These are phyloP conservation scores for Deroplatys truncata DNA, from an alignment of 2,888 invertebrate genomes.

Conservation along the genomic window DNA sequence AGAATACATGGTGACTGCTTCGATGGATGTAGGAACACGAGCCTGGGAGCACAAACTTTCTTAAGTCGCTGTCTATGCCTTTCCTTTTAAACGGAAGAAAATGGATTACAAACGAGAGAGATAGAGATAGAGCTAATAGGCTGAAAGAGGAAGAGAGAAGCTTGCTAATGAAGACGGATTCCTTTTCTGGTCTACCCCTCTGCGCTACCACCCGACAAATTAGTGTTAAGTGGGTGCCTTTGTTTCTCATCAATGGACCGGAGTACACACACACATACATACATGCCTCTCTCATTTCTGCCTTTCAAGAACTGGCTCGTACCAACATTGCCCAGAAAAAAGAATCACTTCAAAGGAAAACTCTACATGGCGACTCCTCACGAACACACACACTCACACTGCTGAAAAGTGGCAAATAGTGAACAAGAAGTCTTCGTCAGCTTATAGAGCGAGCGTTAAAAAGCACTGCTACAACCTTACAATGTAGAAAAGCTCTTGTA, in stretches of 20 bases:
- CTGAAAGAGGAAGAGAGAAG: background rate
- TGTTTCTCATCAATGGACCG: constrained; percentile 21
- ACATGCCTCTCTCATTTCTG: background rate
- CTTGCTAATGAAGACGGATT: constrained; percentile 24
- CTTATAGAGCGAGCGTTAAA: background rate
- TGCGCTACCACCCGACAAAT: constrained; percentile 8
- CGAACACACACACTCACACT: no score
- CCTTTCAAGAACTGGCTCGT: background rate
- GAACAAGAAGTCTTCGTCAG: background rate
- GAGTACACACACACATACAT: background rate
- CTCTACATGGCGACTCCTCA: background rate
- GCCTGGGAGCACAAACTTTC: background rate
- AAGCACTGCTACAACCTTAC: no score
- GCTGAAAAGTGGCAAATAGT: background rate
- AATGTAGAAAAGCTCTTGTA: background rate
- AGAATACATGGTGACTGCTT: no score
- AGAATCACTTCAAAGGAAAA: background rate
- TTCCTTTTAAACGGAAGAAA: background rate
- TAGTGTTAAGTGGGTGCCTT: constrained; percentile 23
- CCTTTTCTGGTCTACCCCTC: background rate
- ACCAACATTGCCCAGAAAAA: background rate
- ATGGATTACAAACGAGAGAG: background rate
- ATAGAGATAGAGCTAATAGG: background rate
- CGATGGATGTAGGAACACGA: background rate
- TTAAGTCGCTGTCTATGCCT: background rate